Conservation (phyloP, 1,140 invertebrate species). For the Amyelois transitella region DNA sequence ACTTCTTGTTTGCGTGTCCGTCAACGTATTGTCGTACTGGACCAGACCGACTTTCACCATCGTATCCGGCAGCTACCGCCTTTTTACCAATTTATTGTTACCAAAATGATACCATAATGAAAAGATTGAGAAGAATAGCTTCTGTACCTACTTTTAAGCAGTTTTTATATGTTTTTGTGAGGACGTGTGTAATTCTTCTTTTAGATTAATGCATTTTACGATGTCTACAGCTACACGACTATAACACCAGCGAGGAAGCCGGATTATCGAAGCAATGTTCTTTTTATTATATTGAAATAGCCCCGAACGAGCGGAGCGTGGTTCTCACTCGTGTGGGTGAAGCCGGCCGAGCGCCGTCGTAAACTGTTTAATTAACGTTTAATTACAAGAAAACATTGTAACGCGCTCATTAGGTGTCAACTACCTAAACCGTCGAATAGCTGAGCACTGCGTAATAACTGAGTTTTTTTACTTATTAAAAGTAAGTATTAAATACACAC, state of each 20-base stretch:
- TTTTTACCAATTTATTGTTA: too few relatives aligned
- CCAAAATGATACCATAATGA: too few relatives aligned
- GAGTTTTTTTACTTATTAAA: too few relatives aligned
- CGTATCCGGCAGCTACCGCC: too few relatives aligned
- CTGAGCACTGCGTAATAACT: neutral
- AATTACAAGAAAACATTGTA: neutral
- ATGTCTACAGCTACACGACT: neutral
- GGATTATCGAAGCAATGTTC: neutral
- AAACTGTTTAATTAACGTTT: constrained; percentile 6
- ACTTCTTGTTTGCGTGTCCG: too few relatives aligned
- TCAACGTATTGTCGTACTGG: too few relatives aligned
- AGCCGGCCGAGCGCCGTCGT: neutral
- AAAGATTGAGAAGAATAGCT: too few relatives aligned
- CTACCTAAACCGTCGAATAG: neutral
- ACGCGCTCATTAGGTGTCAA: neutral
- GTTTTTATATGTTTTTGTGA: constrained; percentile 26
- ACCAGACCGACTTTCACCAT: too few relatives aligned
- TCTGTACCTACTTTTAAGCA: too few relatives aligned
- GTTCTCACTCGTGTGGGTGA: neutral
- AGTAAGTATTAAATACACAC: too few relatives aligned
- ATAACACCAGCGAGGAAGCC: neutral
- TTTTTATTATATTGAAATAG: constrained; percentile 1
- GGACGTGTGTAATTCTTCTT: constrained; percentile 3
- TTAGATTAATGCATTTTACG: neutral
- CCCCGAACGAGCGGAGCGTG: constrained; percentile 1